Percentiles rank a stretch among this genome's conserved stretches.
Conservation (phyloP, 2,888 invertebrate species). For the Chelonus formosanus region DNA sequence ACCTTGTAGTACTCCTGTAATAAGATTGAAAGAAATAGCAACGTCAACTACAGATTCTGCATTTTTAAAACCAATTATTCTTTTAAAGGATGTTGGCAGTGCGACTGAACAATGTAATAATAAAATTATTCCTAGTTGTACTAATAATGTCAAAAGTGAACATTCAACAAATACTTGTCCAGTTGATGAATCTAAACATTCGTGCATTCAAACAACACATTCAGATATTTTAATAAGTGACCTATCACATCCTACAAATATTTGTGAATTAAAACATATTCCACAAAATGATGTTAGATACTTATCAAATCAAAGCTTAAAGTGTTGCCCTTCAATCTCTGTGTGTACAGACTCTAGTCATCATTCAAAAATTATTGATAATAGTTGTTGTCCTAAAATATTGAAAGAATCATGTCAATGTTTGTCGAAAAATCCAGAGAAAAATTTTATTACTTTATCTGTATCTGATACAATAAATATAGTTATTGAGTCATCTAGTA, state of each 20-base stretch:
- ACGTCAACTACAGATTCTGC: slow-evolving; percentile 51
- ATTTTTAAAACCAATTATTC: slow-evolving; percentile 37
- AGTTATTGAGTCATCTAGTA: slow-evolving; percentile 53
- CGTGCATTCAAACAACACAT: too few relatives aligned
- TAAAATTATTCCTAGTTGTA: neutral
- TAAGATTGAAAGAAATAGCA: slow-evolving; percentile 56
- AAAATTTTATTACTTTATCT: slow-evolving; percentile 54
- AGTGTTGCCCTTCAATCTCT: too few relatives aligned
- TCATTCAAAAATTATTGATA: too few relatives aligned
- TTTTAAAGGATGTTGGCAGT: slow-evolving; percentile 51
- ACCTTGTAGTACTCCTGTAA: slow-evolving; percentile 35
- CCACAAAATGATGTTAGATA: too few relatives aligned
- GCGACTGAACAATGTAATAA: slow-evolving; percentile 42
- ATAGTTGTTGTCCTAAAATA: too few relatives aligned
- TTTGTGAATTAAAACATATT: neutral
- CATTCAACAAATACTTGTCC: neutral
- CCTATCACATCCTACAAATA: neutral
- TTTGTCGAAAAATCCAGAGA: slow-evolving; percentile 38
- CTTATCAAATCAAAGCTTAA: too few relatives aligned
- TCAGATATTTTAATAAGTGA: too few relatives aligned
- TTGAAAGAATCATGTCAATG: too few relatives aligned
- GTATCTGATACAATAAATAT: slow-evolving; percentile 56
- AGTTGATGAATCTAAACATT: too few relatives aligned
- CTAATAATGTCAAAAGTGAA: neutral
- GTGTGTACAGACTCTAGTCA: too few relatives aligned